Evolutionary conservation across 2,113 vertebrate species (phyloP).

Genomic region (Neogobius melanostomus): DNA sequence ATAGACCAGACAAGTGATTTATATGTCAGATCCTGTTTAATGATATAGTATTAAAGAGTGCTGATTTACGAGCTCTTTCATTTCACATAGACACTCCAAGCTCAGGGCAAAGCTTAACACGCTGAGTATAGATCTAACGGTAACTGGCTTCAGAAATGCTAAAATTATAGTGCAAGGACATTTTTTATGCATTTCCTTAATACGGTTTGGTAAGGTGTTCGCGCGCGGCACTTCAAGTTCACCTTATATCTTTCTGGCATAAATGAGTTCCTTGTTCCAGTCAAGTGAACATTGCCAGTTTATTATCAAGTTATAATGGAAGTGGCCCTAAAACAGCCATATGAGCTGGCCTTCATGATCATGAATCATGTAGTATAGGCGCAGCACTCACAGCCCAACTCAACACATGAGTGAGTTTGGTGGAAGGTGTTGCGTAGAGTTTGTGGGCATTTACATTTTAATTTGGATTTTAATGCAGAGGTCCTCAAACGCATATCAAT

Average conservation of each 20-base stretch:
- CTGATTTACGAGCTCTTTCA: constrained; percentile 57
- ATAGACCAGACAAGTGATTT: constrained; percentile 41
- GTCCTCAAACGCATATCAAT: constrained; percentile 7
- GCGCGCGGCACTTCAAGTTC: constrained; percentile 11
- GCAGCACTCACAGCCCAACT: constrained; percentile 2
- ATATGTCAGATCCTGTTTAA: constrained; percentile 60
- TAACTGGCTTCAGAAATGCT: constrained; percentile 32
- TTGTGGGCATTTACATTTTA: constrained; percentile 6
- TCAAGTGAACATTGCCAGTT: constrained; percentile 9
- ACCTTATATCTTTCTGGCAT: constrained; percentile 14
- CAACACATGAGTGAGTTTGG: constrained; percentile 9
- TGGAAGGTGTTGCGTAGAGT: constrained; percentile 8
- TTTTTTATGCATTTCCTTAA: constrained; percentile 15
- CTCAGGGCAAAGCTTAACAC: constrained; percentile 26
- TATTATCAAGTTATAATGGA: constrained; percentile 13
- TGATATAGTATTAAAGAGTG: constrained; percentile 60
- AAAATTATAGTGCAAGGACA: constrained; percentile 10
- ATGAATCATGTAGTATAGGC: constrained; percentile 1
- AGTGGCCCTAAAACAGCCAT: constrained; percentile 10
- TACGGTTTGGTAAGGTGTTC: constrained; percentile 10
- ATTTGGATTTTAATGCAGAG: not conserved
- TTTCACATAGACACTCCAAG: constrained; percentile 46
- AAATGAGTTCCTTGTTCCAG: constrained; percentile 15
- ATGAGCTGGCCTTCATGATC: constrained; percentile 7
- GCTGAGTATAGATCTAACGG: constrained; percentile 36